Evolutionary conservation across 2,797 vertebrate species (phyloP), one percentile per base, ranked within the genome.

Genomic region (Enteromius afrohamiltoni): DNA sequence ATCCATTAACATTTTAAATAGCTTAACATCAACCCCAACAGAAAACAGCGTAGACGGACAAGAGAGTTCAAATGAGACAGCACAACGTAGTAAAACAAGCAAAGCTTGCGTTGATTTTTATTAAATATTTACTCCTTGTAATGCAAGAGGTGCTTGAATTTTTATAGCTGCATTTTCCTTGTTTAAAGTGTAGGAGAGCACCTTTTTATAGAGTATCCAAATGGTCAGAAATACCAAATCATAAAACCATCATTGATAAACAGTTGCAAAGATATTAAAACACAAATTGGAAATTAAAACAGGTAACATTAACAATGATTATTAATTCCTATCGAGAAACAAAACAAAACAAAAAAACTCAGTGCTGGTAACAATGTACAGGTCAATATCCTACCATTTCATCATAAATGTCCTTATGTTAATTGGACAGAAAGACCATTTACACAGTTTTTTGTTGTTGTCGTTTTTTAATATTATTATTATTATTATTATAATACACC

Each of bases 121-220:
- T 89, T 82, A 86, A 91, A 87, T 80, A 88, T 87, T 88, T 85
- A 87, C 87, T 85, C 88, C 89, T 90, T 77, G 86, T 89, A 91
- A 87, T 80, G 89, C 88, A 85, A 90, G 85, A 89, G 90, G 87
- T 87, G 87, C 87, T 89, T 92, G 51, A 80, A 88, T 90, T 79
- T 79, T 89, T 88, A 91, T 94, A 95, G 94, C 94, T 95, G 94
- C 94, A 90, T 91, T 91, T 89, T 95, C 94, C 93, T 93, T 91
- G 91, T 95, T 94, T 94, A 92, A 93, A 93, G 93, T 95, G 93
- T 91, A 95, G 92, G 93, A 95, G 91, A 95, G 93, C 95, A 95
- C 93, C 93, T 82, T 92, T 87, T 89, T 80, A 91, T 92, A 90
- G 89, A 93, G 90, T 92, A 91, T 88, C 91, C 89, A 91, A 94